Percentiles rank a stretch among this genome's conserved stretches.
These are phyloP conservation scores for Drosophila falleni DNA, from an alignment of 2,888 invertebrate genomes.

Conservation along the genomic window DNA sequence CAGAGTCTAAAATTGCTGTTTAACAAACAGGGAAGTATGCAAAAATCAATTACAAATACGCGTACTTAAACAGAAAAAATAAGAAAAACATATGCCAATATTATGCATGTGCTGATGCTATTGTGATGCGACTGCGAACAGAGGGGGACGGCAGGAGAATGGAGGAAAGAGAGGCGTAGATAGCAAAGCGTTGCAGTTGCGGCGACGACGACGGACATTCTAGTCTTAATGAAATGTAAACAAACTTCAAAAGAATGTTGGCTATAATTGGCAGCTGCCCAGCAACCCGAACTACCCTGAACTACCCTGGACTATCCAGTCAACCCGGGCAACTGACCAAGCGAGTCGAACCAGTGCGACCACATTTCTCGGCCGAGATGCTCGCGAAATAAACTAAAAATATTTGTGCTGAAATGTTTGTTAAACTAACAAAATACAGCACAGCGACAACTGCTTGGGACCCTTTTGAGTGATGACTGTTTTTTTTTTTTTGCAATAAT, in stretches of 20 bases:
- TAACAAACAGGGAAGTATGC: slow-evolving; percentile 25
- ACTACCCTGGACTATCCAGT: slow-evolving; percentile 13
- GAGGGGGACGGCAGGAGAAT: neutral
- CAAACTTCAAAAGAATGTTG: slow-evolving; percentile 81
- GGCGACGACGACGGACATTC: slow-evolving; percentile 49
- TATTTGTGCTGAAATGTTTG: slow-evolving; percentile 59
- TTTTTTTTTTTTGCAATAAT: slow-evolving; percentile 53
- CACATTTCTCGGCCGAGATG: slow-evolving; percentile 1
- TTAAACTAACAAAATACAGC: slow-evolving; percentile 32
- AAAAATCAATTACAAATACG: slow-evolving; percentile 67
- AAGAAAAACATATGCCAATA: slow-evolving; percentile 55
- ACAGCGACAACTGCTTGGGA: neutral
- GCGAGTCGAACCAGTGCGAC: neutral
- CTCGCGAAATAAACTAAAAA: slow-evolving; percentile 50
- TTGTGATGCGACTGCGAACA: slow-evolving; percentile 2
- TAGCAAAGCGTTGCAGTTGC: slow-evolving; percentile 44
- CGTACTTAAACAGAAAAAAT: slow-evolving; percentile 21
- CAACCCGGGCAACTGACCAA: slow-evolving; percentile 16
- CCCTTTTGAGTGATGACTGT: slow-evolving; percentile 66
- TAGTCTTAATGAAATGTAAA: slow-evolving; percentile 80
- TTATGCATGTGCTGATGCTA: slow-evolving; percentile 29
- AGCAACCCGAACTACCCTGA: slow-evolving; percentile 2
- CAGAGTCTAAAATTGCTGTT: slow-evolving; percentile 8
- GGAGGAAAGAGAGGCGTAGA: neutral
- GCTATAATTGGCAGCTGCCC: slow-evolving; percentile 74